Base-by-base conservation (phyloP, 2,888 invertebrate species). In the Blera fallax region DNA sequence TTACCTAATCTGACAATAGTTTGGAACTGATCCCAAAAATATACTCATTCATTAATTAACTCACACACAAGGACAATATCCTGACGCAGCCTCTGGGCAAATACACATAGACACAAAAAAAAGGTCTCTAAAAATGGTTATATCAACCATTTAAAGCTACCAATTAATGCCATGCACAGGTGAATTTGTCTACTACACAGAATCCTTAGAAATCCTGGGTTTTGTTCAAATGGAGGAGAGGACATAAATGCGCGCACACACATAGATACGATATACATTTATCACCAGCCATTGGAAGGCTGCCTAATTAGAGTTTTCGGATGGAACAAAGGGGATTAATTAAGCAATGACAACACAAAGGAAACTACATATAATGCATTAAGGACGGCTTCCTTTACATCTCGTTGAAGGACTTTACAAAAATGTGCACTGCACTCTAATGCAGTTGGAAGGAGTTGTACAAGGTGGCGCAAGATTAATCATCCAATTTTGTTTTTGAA, bases 31-130 rank as follows among this genome's bases (percentile, higher is more conserved):
- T 74, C 64, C 64, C 52, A 62, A 64, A 74, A 74, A 74, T 62
- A 37, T 21, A 62, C 52, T 74, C 64, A 64, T 54, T 65, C 54
- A 74, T 74, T 74, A 74, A 74, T 65, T 64, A 65, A 74, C 34
- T 50, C 50, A 7, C 40, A 40, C 40, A 40, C n/a, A n/a, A n/a
- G n/a, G n/a, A n/a, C 11, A 6, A 6, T 14, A 40, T 40, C 34
- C 10, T n/a, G 2, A 24, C 24, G 4, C 24, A 24, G 11, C 37
- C 37, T n/a, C 10, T 37, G n/a, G 37, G 37, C n/a, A n/a, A n/a
- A n/a, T 37, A 37, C 3, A 37, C 10, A 34, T 5, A n/a, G 1
- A 6, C 0, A 32, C 2, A 40, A 14, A 40, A 40, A 40, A 14
- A 10, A n/a, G n/a, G n/a, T n/a, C n/a, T n/a, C 37, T 37, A 40